phyloP scores from a whole-genome alignment of 2,113 vertebrate species.

The Pseudopipra pipra region DNA sequence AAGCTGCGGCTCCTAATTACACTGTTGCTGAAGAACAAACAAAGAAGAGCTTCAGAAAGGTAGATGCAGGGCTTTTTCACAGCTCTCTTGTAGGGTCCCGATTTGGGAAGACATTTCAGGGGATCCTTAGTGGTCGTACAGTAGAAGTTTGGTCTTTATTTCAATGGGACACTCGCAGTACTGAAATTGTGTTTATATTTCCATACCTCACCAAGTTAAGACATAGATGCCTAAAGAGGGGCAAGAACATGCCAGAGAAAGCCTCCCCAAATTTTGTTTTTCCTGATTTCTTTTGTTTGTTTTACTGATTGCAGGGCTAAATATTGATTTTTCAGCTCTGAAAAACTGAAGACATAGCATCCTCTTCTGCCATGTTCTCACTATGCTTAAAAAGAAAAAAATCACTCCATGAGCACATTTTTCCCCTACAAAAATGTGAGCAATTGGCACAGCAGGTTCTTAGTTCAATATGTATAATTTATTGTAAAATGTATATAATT shows the following conservation, averaged over 20 bases:
- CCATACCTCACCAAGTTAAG: background rate
- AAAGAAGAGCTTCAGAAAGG: background rate
- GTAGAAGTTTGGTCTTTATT: background rate
- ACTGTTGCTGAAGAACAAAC: background rate
- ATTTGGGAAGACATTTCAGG: background rate
- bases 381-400: conserved; percentile 22
- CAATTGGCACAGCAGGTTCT: conserved; percentile 42
- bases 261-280: background rate
- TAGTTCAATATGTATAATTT: conserved; percentile 26
- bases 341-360: background rate
- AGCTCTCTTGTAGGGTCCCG: background rate
- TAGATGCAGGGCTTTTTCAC: background rate
- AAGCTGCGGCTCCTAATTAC: background rate
- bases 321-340: conserved; percentile 4
- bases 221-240: background rate
- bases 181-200: background rate
- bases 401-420: background rate
- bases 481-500: conserved; percentile 39
- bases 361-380: background rate
- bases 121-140: background rate
- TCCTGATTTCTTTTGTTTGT: background rate
- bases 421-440: background rate
- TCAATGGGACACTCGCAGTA: background rate
- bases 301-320: background rate
- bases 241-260: background rate